Evolutionary conservation across 2,888 invertebrate species (phyloP).

Genomic region (Magallana nippona): DNA sequence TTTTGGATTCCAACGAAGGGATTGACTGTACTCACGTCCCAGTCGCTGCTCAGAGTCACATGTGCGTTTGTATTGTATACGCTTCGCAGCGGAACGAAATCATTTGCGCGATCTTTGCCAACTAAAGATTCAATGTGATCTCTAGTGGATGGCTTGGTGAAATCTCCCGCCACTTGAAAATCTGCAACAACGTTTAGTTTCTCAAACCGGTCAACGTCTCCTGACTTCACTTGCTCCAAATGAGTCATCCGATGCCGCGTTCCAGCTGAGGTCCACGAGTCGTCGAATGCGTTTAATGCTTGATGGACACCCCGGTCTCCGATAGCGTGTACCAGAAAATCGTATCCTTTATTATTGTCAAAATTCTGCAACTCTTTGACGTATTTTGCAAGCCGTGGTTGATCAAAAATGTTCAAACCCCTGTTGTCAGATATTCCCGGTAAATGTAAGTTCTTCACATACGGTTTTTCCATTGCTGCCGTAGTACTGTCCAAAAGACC

Average conservation of each 20-base stretch:
- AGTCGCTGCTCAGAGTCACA: constrained; percentile 55
- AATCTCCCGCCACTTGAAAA: constrained; percentile 54
- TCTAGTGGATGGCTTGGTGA: constrained; percentile 38
- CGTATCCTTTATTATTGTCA: constrained; percentile 44
- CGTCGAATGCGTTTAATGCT: constrained; percentile 50
- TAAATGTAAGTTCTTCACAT: constrained; percentile 44
- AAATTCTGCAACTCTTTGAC: constrained; percentile 49
- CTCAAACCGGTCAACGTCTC: constrained; percentile 43
- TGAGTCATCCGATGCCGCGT: constrained; percentile 53
- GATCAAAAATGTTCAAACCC: constrained; percentile 54
- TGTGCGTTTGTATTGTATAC: constrained; percentile 45
- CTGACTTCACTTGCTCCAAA: constrained; percentile 44
- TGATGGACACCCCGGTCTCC: constrained; percentile 53
- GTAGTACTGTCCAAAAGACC: constrained; percentile 53
- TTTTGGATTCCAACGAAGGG: constrained; percentile 50
- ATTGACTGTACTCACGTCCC: constrained; percentile 55
- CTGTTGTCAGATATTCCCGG: constrained; percentile 48
- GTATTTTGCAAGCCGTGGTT: constrained; percentile 45
- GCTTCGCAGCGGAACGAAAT: constrained; percentile 47
- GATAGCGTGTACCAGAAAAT: constrained; percentile 55
- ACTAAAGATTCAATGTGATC: constrained; percentile 42
- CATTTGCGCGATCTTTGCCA: constrained; percentile 37
- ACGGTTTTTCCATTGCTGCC: constrained; percentile 50
- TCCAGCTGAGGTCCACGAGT: background rate
- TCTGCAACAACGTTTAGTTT: constrained; percentile 52